A percentile compares a stretch with the other conserved stretches of the same genome.
These are phyloP conservation scores for Aldrovandia affinis DNA, from an alignment of 2,797 vertebrate species.

Conservation along the genomic window DNA sequence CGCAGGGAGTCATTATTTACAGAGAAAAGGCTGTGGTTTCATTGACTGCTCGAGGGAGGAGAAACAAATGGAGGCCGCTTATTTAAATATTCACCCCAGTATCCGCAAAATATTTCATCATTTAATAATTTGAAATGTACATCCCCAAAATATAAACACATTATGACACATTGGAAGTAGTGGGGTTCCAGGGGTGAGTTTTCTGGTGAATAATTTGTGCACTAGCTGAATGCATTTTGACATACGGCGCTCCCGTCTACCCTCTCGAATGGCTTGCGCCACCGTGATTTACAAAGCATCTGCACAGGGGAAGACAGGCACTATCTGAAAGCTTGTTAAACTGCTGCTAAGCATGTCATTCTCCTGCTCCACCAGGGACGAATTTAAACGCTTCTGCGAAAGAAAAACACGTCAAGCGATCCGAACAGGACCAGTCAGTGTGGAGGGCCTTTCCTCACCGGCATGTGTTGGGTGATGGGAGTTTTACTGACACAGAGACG, in stretches of 20 bases:
- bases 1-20: background rate
- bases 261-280: slow-evolving; percentile 13
- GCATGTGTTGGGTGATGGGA: background rate
- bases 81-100: background rate
- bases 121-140: background rate
- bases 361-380: slow-evolving; percentile 14
- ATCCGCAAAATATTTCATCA: background rate
- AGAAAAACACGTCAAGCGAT: slow-evolving; percentile 6
- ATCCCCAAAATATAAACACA: background rate
- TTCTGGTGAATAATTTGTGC: background rate
- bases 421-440: background rate
- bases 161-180: background rate
- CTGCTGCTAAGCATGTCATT: slow-evolving; percentile 29
- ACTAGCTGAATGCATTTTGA: background rate
- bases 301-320: slow-evolving; percentile 31
- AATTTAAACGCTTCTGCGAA: slow-evolving; percentile 29
- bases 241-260: background rate
- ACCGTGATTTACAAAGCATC: slow-evolving; percentile 40
- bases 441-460: background rate
- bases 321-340: slow-evolving; percentile 42
- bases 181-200: too few species aligned
- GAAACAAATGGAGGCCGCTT: background rate
- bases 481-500: background rate
- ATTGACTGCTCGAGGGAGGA: background rate
- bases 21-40: background rate